A percentile compares a stretch with the other conserved stretches of the same genome.
These are phyloP conservation scores for Nymphalis io DNA, from an alignment of 1,140 invertebrate genomes.

Conservation along the genomic window DNA sequence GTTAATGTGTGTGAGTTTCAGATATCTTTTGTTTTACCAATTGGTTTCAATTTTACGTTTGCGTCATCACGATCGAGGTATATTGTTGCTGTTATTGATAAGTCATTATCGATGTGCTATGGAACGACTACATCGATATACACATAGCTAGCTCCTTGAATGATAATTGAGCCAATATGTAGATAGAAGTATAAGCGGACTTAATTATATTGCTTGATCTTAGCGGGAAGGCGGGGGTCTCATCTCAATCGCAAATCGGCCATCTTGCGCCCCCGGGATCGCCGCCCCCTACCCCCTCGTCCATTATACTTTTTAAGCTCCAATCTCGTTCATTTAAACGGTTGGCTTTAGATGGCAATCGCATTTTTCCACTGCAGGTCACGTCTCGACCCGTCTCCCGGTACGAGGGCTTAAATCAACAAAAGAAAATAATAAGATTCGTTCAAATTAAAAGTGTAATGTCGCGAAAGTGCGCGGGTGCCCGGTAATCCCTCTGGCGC, in stretches of 20 bases:
- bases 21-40: too few relatives aligned
- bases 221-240: conserved; percentile 59
- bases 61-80: background rate
- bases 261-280: conserved; percentile 76
- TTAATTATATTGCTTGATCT: conserved; percentile 79
- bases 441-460: conserved; percentile 86
- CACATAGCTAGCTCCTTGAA: conserved; percentile 1
- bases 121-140: background rate
- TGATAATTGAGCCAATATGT: conserved; percentile 20
- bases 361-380: conserved; percentile 84
- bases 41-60: background rate
- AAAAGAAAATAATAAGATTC: conserved; percentile 84
- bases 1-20: too few relatives aligned
- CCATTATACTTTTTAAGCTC: conserved; percentile 85
- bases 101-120: too few relatives aligned
- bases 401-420: conserved; percentile 83
- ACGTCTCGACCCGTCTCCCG: conserved; percentile 81
- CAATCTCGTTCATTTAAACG: conserved; percentile 84
- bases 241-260: conserved; percentile 81
- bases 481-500: conserved; percentile 67
- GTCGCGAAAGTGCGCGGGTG: conserved; percentile 76
- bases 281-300: conserved; percentile 65
- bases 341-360: conserved; percentile 84
- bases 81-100: too few relatives aligned
- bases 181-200: conserved; percentile 52